Percentiles rank a stretch among this genome's conserved stretches.
These are phyloP conservation scores for Chrysopa pallens DNA, from an alignment of 1,140 invertebrate genomes.

Conservation along the genomic window DNA sequence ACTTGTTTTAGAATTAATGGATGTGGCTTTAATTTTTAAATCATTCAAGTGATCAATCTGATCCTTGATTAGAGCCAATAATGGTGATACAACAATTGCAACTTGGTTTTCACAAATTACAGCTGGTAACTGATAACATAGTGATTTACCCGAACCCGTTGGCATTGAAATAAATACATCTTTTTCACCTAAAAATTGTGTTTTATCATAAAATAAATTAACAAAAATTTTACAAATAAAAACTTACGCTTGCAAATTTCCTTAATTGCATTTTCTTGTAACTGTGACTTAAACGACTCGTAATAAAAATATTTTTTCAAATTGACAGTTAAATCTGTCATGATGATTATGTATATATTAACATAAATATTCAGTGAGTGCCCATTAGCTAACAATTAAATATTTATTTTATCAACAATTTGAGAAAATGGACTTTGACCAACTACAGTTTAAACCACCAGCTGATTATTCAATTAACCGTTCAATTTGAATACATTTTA, in stretches of 20 bases:
- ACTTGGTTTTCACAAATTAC: constrained; percentile 51
- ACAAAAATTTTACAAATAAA: background rate
- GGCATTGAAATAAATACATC: constrained; percentile 80
- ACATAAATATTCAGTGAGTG: too few species aligned
- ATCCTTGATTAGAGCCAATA: constrained; percentile 78
- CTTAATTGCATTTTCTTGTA: constrained; percentile 1
- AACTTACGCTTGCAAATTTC: constrained; percentile 1
- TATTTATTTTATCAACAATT: too few species aligned
- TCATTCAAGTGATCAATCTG: constrained; percentile 51
- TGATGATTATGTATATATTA: too few species aligned
- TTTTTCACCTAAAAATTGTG: constrained; percentile 35
- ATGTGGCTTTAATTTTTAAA: constrained; percentile 57
- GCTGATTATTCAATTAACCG: too few species aligned
- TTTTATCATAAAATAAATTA: background rate
- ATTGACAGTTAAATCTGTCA: too few species aligned
- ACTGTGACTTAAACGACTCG: background rate
- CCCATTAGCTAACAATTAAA: too few species aligned
- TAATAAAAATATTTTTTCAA: constrained; percentile 1
- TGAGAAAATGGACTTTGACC: too few species aligned
- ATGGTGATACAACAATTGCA: constrained; percentile 78
- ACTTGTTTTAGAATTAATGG: constrained; percentile 76
- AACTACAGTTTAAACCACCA: too few species aligned
- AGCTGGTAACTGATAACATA: constrained; percentile 87
- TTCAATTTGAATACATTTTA: too few species aligned
- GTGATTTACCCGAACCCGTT: constrained; percentile 87